Percentiles rank a stretch among this genome's conserved stretches.
These are phyloP conservation scores for Oxytorus armatus DNA, from an alignment of 2,888 invertebrate species.

Conservation along the genomic window DNA sequence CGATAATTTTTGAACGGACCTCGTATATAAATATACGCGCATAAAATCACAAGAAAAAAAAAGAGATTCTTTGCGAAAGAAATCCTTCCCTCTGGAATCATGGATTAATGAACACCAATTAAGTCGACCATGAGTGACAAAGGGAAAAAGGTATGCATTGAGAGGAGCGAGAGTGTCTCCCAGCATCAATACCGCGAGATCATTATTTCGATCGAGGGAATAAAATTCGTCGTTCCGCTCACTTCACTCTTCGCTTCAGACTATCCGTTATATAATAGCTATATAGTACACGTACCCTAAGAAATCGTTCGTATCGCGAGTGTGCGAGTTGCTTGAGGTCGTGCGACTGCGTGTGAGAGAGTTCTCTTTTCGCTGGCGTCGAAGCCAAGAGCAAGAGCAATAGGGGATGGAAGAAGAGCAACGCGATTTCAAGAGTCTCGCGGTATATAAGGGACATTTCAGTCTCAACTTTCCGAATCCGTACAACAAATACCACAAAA, in stretches of 20 bases:
- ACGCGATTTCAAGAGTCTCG: conserved; percentile 52
- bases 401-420: conserved; percentile 68
- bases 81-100: neutral
- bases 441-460: neutral
- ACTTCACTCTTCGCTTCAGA: conserved; percentile 11
- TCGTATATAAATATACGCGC: too few species aligned
- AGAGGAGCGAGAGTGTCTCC: conserved; percentile 12
- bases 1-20: too few species aligned
- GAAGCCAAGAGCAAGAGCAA: conserved; percentile 20
- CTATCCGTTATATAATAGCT: conserved; percentile 8
- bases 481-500: too few species aligned
- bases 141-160: neutral
- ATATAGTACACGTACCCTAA: neutral
- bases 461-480: too few species aligned
- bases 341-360: conserved; percentile 5
- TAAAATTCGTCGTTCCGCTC: conserved; percentile 34
- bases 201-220: conserved; percentile 59
- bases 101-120: conserved; percentile 56
- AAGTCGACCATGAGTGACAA: conserved; percentile 16
- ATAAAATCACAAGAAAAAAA: neutral
- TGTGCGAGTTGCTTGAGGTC: conserved; percentile 12
- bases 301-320: conserved; percentile 25
- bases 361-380: conserved; percentile 39
- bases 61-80: neutral
- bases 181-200: conserved; percentile 45